Evolutionary conservation across 2,888 invertebrate species (phyloP).

Genomic region (Liopterus haemorrhoidalis): DNA sequence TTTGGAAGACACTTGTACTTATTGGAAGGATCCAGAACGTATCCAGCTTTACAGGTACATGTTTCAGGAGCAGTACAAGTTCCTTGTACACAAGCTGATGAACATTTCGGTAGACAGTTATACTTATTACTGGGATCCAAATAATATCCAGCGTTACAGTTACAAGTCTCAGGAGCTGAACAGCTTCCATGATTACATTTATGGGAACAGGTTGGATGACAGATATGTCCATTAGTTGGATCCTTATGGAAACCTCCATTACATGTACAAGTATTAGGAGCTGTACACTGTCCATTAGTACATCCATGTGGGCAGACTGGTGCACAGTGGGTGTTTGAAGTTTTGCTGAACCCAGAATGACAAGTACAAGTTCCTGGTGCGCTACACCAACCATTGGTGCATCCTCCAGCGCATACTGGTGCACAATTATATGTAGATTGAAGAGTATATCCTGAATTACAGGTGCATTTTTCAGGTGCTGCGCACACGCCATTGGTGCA

Average conservation of each 20-base stretch:
- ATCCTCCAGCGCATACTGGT: conserved; percentile 54
- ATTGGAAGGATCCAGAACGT: conserved; percentile 25
- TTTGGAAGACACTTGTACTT: conserved; percentile 32
- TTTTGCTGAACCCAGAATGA: conserved; percentile 49
- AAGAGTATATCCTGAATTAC: conserved; percentile 51
- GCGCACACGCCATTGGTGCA: conserved; percentile 62
- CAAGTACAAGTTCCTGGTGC: conserved; percentile 53
- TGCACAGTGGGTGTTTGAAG: conserved; percentile 35
- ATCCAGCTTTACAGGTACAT: conserved; percentile 36
- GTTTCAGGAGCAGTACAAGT: conserved; percentile 47
- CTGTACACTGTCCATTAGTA: conserved; percentile 33
- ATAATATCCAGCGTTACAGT: conserved; percentile 29
- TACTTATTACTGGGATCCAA: conserved; percentile 22
- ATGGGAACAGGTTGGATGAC: conserved; percentile 29
- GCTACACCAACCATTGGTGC: conserved; percentile 60
- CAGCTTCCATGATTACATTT: conserved; percentile 36
- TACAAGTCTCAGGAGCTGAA: conserved; percentile 39
- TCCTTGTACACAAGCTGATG: conserved; percentile 28
- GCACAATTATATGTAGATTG: conserved; percentile 36
- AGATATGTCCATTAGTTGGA: conserved; percentile 4
- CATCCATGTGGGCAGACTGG: conserved; percentile 42
- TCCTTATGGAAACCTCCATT: conserved; percentile 23
- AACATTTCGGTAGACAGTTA: conserved; percentile 30
- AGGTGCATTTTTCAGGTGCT: conserved; percentile 59
- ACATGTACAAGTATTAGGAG: conserved; percentile 40